phyloP scores from a whole-genome alignment of 2,888 invertebrate species.

The Hydraecia micacea region DNA sequence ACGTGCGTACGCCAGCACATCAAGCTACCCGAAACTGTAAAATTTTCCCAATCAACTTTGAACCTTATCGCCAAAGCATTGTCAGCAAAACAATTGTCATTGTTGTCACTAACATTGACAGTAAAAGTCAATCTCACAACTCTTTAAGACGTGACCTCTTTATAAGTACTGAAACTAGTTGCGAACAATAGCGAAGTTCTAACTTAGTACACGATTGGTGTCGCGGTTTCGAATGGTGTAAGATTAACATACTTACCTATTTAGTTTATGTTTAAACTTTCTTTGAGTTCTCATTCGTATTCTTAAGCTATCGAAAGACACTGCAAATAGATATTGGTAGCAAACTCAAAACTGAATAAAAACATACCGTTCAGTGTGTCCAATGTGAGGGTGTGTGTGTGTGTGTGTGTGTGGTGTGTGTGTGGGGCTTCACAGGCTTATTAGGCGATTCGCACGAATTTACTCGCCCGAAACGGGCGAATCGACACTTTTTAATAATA shows the following conservation, averaged over 20 bases:
- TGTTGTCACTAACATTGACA: too few relatives aligned
- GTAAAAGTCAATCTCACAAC: conserved; percentile 8
- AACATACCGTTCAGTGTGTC: not conserved
- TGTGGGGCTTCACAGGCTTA: not conserved
- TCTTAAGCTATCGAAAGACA: not conserved
- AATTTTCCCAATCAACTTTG: too few relatives aligned
- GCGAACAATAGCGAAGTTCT: conserved; percentile 37
- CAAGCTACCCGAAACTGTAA: too few relatives aligned
- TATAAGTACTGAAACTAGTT: conserved; percentile 18
- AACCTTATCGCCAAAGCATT: too few relatives aligned
- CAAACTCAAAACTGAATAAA: not conserved
- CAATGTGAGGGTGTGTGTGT: too few relatives aligned
- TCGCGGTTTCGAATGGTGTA: not conserved
- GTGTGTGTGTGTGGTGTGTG: too few relatives aligned
- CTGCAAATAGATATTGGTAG: not conserved
- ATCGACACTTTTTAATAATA: too few relatives aligned
- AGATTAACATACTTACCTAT: conserved; percentile 20
- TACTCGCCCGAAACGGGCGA: not conserved
- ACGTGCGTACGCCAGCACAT: too few relatives aligned
- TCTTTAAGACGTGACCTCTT: conserved; percentile 19
- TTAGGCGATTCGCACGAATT: not conserved
- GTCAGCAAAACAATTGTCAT: too few relatives aligned
- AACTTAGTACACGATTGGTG: conserved; percentile 14
- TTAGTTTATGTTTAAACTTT: conserved; percentile 25
- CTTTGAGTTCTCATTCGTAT: conserved; percentile 5